Percentiles rank a stretch among this genome's conserved stretches.
Conservation (phyloP, 2,797 vertebrate species). For the Sciurus carolinensis region DNA sequence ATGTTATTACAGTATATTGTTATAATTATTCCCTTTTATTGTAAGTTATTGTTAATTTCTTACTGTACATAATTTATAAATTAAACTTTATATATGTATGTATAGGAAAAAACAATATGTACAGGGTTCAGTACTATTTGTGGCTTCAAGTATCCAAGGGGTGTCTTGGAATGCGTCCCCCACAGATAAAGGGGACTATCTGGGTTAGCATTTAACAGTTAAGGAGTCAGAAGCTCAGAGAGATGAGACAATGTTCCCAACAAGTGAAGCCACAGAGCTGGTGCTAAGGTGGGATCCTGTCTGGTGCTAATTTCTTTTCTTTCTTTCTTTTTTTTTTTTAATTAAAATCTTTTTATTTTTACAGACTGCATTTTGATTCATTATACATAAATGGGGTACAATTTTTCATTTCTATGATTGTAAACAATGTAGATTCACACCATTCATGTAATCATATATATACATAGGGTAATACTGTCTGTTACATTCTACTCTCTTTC, state of each 20-base stretch:
- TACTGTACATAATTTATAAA: neutral
- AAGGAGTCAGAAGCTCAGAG: neutral
- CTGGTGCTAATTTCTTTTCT: neutral
- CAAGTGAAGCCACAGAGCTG: neutral
- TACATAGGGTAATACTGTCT: no score
- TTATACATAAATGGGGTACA: no score
- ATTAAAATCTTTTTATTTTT: no score
- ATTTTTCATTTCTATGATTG: no score
- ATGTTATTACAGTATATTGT: neutral
- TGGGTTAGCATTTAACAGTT: neutral
- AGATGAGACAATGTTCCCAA: neutral
- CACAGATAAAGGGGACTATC: neutral
- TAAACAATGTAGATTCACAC: no score
- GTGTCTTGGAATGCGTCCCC: neutral
- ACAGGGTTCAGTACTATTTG: no score
- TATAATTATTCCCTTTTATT: neutral
- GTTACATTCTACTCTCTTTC: no score
- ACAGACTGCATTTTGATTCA: no score
- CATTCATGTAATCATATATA: no score
- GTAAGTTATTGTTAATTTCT: neutral
- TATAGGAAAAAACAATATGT: neutral
- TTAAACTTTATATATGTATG: neutral
- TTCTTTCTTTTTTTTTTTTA: no score
- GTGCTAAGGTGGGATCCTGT: neutral
- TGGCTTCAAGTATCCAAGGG: neutral